Base-by-base conservation (phyloP, 2,797 vertebrate species). In the Lates japonicus region DNA sequence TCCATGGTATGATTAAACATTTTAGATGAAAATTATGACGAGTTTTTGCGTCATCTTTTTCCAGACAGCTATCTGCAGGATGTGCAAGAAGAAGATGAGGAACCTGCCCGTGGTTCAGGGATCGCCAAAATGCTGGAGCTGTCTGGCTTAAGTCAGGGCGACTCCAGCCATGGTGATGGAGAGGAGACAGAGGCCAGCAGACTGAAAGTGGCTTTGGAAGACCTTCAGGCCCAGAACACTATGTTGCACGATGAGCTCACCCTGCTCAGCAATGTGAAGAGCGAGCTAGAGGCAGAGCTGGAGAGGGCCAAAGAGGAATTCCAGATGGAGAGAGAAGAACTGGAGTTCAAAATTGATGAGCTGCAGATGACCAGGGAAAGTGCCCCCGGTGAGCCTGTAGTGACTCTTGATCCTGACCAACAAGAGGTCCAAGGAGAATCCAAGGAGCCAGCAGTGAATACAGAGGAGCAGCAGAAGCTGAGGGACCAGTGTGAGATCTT, bases 341-440 rank as follows among this genome's bases (percentile, higher is more conserved):
- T 99, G 68, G 98, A 99, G 76, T 99, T 99, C 84, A 99, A 98
- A 93, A 96, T 99, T 76, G 96, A 99, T 82, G 98, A 99, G 89
- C 81, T 99, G 49, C 96, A 98, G 62, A 95, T 98, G 93, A 92
- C 76, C 82, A 97, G 96, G 81, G 97, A 98, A 10, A 90, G 94
- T 25, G 80, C 91, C 48, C 81, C 80, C 85, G 31, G 82, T 69
- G 95, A 95, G 2, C 1, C 37, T 29, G 20, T 49, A 19, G 0
- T 7, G 31, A 69, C n/a, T 4, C 37, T 39, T 3, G 81, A 95
- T 64, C 82, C 93, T 81, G 78, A 94, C 66, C 79, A 88, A 25
- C 87, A 91, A 78, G 94, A 95, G 13, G 60, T 55, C 69, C 87
- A 95, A 57, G 90, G 80, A 80, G 94, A 86, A 61, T 41, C 72